Evolutionary conservation across 1,140 invertebrate species (phyloP).

Genomic region (Probaryconus sp.): DNA sequence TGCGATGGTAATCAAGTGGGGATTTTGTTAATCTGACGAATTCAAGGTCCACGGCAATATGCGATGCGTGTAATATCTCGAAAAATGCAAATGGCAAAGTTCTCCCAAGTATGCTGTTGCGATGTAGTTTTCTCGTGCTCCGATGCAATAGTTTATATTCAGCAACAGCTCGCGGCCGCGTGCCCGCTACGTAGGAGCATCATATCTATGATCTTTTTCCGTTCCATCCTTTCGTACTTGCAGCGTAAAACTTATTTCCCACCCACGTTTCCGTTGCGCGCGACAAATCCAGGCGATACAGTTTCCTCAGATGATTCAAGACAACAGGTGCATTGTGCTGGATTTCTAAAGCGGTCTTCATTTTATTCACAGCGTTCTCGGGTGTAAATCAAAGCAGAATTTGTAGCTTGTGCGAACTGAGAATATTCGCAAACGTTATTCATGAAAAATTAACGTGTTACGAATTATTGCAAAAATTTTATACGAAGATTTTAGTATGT

Average conservation of each 20-base stretch:
- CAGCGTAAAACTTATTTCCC: conserved; percentile 65
- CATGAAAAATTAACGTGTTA: too few relatives aligned
- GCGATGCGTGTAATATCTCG: conserved; percentile 48
- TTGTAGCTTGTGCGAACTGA: too few relatives aligned
- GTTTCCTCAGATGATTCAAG: conserved; percentile 40
- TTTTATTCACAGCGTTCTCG: conserved; percentile 12
- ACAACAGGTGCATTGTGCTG: conserved; percentile 34
- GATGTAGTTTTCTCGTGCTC: conserved; percentile 46
- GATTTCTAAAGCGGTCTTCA: conserved; percentile 21
- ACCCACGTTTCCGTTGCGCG: conserved; percentile 61
- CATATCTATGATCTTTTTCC: too few relatives aligned
- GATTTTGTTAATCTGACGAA: conserved; percentile 39
- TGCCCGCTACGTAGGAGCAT: conserved; percentile 47
- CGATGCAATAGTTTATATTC: conserved; percentile 49
- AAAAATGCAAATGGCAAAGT: conserved; percentile 50
- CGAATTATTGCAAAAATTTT: too few relatives aligned
- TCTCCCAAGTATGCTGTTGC: conserved; percentile 46
- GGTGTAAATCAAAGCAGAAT: conserved; percentile 10
- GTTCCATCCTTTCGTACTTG: too few relatives aligned
- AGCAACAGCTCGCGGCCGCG: conserved; percentile 31
- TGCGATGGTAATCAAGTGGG: conserved; percentile 34
- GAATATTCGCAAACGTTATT: too few relatives aligned
- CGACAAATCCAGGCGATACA: conserved; percentile 63
- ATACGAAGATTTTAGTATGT: too few relatives aligned
- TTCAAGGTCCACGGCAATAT: conserved; percentile 39